Base-by-base conservation (phyloP, 1,140 invertebrate species). In the Xylocopa sonorina region DNA sequence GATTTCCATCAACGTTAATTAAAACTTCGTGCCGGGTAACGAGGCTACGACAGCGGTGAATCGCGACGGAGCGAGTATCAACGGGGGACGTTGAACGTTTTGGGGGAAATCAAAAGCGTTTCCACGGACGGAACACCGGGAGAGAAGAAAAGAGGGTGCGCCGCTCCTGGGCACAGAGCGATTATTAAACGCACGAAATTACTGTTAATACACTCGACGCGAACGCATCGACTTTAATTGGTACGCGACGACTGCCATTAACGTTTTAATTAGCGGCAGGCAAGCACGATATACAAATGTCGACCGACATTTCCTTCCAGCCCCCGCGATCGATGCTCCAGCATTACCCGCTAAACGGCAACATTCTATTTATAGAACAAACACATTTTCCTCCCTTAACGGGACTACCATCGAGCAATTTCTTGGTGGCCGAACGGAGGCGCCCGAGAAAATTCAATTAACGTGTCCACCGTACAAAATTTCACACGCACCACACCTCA, bases 261-360 rank as follows among this genome's bases (percentile, higher is more conserved):
- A 75, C 46, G 60, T 75, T 75, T 66, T 75, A 66, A 75, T 75
- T 75, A 75, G 46, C 60, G 72, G 43, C 72, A 41, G 66, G 46
- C 72, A 75, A 64, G 72, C 62, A 27, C 38, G 34, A 75, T 66
- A 53, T 32, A 62, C 72, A n/a, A n/a, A n/a, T n/a, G 72, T 43
- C 60, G 57, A 46, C 60, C 62, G 62, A 75, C 72, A 75, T 75
- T 75, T 75, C 71, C 62, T 75, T 50, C 50, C 48, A n/a, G 24
- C 48, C 6, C 21, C n/a, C 21, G 29, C 69, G 58, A 74, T 74
- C 72, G 62, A 75, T 75, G 60, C 72, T 41, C 12, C n/a, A 18
- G 60, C 34, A 41, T 73, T 63, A 63, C 57, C 43, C 32, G 71
- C 32, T 73, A 73, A 73, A 62, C 55, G 69, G 43, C 38, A 62